Evolutionary conservation across 2,888 invertebrate genomes (phyloP).

Genomic region (Anoncus sp.): DNA sequence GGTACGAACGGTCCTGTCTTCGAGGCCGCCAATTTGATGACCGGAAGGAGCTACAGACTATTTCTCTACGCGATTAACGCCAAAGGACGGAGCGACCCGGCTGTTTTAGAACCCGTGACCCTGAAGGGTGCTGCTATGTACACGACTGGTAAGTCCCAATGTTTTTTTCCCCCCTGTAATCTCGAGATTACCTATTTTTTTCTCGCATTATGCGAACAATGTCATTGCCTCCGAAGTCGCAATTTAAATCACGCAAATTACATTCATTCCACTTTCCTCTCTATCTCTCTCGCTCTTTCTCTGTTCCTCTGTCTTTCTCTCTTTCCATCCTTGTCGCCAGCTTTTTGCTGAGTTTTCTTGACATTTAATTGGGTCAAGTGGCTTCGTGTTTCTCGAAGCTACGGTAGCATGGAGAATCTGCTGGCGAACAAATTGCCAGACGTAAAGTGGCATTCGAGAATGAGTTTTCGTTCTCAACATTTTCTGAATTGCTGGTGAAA

Average conservation of each 20-base stretch:
- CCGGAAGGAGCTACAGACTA: slow-evolving; percentile 91
- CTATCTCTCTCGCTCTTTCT: background rate
- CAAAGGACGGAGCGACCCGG: slow-evolving; percentile 93
- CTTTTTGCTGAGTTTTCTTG: slow-evolving; percentile 43
- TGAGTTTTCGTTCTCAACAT: slow-evolving; percentile 42
- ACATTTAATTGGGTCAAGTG: slow-evolving; percentile 55
- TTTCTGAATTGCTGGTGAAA: slow-evolving; percentile 17
- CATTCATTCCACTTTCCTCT: slow-evolving; percentile 20
- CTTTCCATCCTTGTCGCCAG: slow-evolving; percentile 4
- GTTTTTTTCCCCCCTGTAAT: background rate
- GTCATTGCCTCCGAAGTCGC: slow-evolving; percentile 11
- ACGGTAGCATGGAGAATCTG: slow-evolving; percentile 17
- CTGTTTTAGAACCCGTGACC: slow-evolving; percentile 92
- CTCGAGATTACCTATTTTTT: background rate
- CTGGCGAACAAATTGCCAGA: slow-evolving; percentile 40
- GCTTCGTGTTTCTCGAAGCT: slow-evolving; percentile 25
- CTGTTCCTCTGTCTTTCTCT: background rate
- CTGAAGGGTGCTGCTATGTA: slow-evolving; percentile 94
- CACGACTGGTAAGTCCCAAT: slow-evolving; percentile 87
- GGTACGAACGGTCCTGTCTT: slow-evolving; percentile 88
- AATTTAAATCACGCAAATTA: slow-evolving; percentile 41
- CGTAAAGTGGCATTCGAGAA: slow-evolving; percentile 23
- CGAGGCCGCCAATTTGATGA: slow-evolving; percentile 88
- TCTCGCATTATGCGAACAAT: slow-evolving; percentile 3
- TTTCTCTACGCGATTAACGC: slow-evolving; percentile 94